Evolutionary conservation across 2,888 invertebrate species (phyloP).

Genomic region (Andrena praecox): DNA sequence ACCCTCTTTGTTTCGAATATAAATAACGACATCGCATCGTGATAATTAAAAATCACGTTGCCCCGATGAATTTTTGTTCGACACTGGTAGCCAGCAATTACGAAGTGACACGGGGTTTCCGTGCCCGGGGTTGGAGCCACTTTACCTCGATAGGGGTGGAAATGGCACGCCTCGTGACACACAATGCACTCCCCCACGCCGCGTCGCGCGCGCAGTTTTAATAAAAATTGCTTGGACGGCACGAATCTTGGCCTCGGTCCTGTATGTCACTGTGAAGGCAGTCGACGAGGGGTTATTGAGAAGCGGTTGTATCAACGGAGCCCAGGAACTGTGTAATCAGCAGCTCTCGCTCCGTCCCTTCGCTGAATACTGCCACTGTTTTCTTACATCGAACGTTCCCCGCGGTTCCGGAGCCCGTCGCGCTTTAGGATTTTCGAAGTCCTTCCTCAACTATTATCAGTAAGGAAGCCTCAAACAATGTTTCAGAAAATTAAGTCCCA

Average conservation of each 20-base stretch:
- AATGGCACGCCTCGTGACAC: slow-evolving; percentile 45
- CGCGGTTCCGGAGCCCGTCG: too few relatives aligned
- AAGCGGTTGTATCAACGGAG: slow-evolving; percentile 24
- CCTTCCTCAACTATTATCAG: too few relatives aligned
- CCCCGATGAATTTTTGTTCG: neutral
- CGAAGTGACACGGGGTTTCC: neutral
- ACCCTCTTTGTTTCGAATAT: too few relatives aligned
- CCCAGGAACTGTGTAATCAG: slow-evolving; percentile 37
- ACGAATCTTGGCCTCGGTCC: slow-evolving; percentile 33
- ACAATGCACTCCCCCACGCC: slow-evolving; percentile 45
- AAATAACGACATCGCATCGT: too few relatives aligned
- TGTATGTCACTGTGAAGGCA: slow-evolving; percentile 1
- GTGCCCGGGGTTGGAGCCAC: slow-evolving; percentile 18
- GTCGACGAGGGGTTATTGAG: slow-evolving; percentile 25
- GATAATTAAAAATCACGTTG: too few relatives aligned
- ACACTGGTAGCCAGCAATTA: slow-evolving; percentile 25
- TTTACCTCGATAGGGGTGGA: slow-evolving; percentile 22
- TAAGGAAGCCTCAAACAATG: too few relatives aligned
- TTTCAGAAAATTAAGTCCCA: too few relatives aligned
- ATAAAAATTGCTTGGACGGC: slow-evolving; percentile 59
- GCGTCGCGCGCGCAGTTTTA: slow-evolving; percentile 34
- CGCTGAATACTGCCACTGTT: too few relatives aligned
- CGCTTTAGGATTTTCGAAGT: too few relatives aligned
- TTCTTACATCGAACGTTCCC: too few relatives aligned
- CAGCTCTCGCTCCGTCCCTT: neutral